Percentiles rank a stretch among this genome's conserved stretches.
phyloP scores from a whole-genome alignment of 1,140 invertebrate species.

The Forficula auricularia region DNA sequence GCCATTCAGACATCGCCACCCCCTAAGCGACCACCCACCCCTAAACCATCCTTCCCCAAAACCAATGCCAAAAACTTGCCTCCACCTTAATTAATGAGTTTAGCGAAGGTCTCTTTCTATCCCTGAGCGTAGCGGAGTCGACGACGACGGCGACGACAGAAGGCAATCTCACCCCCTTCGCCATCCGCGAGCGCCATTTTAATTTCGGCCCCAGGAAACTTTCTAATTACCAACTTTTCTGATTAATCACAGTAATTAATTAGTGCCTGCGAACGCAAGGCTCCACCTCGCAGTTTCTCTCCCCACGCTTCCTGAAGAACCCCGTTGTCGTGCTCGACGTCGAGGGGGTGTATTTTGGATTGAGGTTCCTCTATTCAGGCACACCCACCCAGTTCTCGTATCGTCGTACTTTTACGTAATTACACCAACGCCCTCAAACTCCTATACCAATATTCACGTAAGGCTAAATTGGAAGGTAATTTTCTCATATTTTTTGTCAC shows the following conservation, averaged over 20 bases:
- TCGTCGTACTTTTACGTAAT: too few species aligned
- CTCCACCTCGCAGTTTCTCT: conserved; percentile 7
- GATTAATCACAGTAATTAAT: conserved; percentile 37
- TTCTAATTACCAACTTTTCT: conserved; percentile 37
- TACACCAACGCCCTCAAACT: too few species aligned
- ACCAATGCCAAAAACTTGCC: conserved; percentile 8
- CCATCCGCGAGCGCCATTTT: conserved; percentile 29
- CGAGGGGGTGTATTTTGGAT: too few species aligned
- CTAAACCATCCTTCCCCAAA: conserved; percentile 5
- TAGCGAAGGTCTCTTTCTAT: conserved; percentile 26
- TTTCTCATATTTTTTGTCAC: too few species aligned
- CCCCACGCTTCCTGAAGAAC: background rate
- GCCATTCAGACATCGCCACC: too few species aligned
- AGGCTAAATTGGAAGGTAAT: too few species aligned
- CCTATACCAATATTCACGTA: too few species aligned
- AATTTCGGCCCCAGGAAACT: conserved; percentile 31
- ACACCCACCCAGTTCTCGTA: too few species aligned
- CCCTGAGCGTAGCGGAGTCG: conserved; percentile 3
- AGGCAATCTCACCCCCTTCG: conserved; percentile 13
- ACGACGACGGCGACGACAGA: conserved; percentile 11
- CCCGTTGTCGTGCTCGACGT: too few species aligned
- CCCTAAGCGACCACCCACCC: too few species aligned
- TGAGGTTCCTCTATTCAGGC: too few species aligned
- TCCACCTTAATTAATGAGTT: conserved; percentile 33
- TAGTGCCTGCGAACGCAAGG: conserved; percentile 20